Conservation (phyloP, 2,113 vertebrate species). For the Junco hyemalis region DNA sequence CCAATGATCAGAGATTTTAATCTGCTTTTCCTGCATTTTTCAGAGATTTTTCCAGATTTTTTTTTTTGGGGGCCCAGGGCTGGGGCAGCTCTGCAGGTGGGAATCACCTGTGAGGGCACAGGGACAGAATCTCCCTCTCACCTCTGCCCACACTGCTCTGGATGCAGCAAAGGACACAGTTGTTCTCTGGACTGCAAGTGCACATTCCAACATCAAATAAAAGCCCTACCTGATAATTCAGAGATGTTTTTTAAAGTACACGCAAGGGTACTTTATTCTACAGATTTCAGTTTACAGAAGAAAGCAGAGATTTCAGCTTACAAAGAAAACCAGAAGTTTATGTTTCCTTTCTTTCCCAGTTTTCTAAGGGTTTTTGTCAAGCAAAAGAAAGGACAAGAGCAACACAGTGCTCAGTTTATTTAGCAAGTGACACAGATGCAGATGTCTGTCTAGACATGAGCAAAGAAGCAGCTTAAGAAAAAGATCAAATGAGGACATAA, state of each 20-base stretch:
- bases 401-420: slow-evolving; percentile 15
- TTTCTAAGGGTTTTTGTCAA: neutral
- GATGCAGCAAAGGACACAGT: neutral
- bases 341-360: neutral
- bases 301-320: neutral
- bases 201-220: neutral
- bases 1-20: no score
- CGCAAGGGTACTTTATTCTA: neutral
- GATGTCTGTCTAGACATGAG: slow-evolving; percentile 53
- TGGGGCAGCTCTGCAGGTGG: neutral
- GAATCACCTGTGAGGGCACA: accelerated
- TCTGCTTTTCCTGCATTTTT: no score
- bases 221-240: neutral
- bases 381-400: neutral
- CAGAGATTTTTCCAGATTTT: no score
- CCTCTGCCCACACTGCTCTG: neutral
- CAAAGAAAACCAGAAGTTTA: neutral
- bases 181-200: neutral
- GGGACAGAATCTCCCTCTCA: accelerated
- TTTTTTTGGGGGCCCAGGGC: no score
- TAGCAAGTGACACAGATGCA: slow-evolving; percentile 39
- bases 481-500: slow-evolving; percentile 32
- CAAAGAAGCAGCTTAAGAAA: slow-evolving; percentile 26
- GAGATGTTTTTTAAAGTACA: neutral
- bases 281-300: neutral